Evolutionary conservation across 2,888 invertebrate species (phyloP).

Genomic region (Leistus spinibarbis): DNA sequence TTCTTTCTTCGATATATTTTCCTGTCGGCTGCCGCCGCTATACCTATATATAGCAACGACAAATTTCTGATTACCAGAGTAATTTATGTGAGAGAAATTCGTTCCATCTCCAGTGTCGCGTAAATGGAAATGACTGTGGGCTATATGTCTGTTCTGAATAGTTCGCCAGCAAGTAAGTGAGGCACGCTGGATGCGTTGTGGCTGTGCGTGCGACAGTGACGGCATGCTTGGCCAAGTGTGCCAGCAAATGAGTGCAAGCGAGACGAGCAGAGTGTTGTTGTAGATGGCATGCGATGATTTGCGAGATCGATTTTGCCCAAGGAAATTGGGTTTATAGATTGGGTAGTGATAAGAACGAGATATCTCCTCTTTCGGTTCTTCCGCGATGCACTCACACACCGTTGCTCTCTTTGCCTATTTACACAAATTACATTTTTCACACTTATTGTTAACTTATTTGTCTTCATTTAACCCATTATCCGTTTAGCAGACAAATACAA

Average conservation of each 20-base stretch:
- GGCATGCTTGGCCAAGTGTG: not conserved
- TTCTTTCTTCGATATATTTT: not conserved
- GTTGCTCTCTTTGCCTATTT: not conserved
- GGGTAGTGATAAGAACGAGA: constrained; percentile 46
- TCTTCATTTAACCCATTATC: not conserved
- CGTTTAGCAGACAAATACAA: too few species aligned
- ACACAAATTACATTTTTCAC: not conserved
- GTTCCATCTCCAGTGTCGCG: constrained; percentile 28
- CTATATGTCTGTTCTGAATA: constrained; percentile 16
- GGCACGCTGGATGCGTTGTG: not conserved
- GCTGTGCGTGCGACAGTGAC: not conserved
- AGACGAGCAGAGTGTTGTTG: constrained; percentile 19
- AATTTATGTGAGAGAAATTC: constrained; percentile 34
- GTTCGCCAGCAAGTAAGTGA: not conserved
- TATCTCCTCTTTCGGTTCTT: not conserved
- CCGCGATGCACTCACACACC: not conserved
- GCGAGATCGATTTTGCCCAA: constrained; percentile 53
- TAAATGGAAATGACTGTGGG: constrained; percentile 36
- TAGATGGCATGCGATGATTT: constrained; percentile 51
- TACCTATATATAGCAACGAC: constrained; percentile 6
- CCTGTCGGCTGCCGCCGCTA: not conserved
- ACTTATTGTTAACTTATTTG: not conserved
- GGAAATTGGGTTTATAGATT: constrained; percentile 57
- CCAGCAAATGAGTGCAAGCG: not conserved
- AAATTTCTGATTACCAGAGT: constrained; percentile 34